phyloP scores from a whole-genome alignment of 2,113 vertebrate species.

The Xiphias gladius region DNA sequence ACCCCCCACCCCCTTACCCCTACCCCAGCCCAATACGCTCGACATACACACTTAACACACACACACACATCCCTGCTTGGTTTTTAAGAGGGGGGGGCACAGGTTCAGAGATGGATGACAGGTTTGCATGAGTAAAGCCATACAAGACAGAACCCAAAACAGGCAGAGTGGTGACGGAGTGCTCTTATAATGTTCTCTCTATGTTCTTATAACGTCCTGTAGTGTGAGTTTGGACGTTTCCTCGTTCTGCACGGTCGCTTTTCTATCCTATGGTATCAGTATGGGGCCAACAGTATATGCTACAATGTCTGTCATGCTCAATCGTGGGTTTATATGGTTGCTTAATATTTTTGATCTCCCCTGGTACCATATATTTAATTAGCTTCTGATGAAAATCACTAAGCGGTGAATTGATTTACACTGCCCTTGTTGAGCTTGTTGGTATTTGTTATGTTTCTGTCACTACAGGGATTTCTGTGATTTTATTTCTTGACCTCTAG shows the following conservation, averaged over 20 bases:
- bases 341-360: background rate
- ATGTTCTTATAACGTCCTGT: background rate
- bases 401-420: background rate
- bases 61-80: conserved; percentile 41
- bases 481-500: background rate
- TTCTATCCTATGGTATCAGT: background rate
- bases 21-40: conserved; percentile 5
- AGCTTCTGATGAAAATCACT: background rate
- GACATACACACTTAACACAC: conserved; percentile 1
- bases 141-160: background rate
- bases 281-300: background rate
- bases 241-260: background rate
- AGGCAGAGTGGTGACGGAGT: conserved; percentile 3
- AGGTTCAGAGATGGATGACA: conserved; percentile 69
- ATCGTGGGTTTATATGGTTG: background rate
- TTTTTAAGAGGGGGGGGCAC: conserved; percentile 64
- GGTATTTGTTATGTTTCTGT: background rate
- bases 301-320: background rate
- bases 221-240: background rate
- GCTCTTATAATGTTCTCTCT: background rate
- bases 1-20: conserved; percentile 31
- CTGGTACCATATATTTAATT: background rate
- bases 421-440: background rate
- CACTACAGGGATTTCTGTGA: background rate
- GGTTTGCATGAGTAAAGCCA: conserved; percentile 40